Evolutionary conservation across 1,140 invertebrate species (phyloP).

Genomic region (Rhopalosiphum maidis): DNA sequence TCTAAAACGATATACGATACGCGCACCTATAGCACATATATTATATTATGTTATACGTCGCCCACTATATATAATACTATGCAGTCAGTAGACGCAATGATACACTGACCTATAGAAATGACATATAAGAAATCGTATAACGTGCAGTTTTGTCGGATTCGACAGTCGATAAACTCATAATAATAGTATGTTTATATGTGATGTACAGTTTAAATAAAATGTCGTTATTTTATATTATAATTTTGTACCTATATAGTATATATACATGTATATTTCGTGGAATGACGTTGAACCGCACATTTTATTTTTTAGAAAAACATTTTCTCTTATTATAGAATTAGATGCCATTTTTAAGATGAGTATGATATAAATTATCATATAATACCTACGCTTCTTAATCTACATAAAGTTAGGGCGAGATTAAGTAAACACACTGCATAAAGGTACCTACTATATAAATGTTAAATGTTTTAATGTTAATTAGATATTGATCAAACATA

Average conservation of each 20-base stretch:
- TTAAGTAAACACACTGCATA: neutral
- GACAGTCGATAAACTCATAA: neutral
- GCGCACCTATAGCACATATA: neutral
- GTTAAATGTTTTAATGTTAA: neutral
- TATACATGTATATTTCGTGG: neutral
- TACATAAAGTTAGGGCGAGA: neutral
- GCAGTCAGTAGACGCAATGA: neutral
- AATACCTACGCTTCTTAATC: neutral
- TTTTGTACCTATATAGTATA: neutral
- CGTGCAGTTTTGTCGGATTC: neutral
- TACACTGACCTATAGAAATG: slow-evolving; percentile 3
- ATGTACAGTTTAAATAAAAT: neutral
- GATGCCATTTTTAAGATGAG: neutral
- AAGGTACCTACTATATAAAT: neutral
- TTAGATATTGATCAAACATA: neutral
- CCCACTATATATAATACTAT: neutral
- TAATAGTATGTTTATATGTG: neutral
- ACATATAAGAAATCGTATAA: slow-evolving; percentile 1
- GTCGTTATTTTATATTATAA: neutral
- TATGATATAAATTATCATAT: neutral
- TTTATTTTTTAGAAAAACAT: neutral
- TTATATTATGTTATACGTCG: neutral
- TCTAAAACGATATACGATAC: slow-evolving; percentile 10
- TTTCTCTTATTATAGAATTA: neutral
- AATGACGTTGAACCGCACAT: neutral